Percentiles rank a stretch among this genome's conserved stretches.
Evolutionary conservation across 2,888 invertebrate genomes (phyloP).

Genomic region (Muschampia plurimacula): DNA sequence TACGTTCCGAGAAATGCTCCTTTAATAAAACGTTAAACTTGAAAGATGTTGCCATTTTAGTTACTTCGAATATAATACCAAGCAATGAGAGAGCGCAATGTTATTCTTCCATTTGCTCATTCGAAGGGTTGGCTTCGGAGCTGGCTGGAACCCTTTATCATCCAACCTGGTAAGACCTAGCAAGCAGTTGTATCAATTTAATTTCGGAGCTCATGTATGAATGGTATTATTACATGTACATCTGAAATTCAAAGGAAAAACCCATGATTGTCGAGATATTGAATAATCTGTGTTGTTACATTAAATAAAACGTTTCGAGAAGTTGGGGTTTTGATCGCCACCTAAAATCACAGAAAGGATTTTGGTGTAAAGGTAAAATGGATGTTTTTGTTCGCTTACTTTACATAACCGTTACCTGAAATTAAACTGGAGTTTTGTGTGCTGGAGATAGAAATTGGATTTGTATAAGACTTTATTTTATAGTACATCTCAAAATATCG

Average conservation of each 20-base stretch:
- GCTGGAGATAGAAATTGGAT: neutral
- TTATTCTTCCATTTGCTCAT: slow-evolving; percentile 28
- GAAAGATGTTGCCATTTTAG: slow-evolving; percentile 22
- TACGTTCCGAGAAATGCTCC: neutral
- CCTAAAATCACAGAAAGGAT: neutral
- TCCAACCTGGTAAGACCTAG: neutral
- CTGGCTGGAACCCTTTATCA: neutral
- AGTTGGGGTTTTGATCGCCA: neutral
- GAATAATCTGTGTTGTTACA: slow-evolving; percentile 19
- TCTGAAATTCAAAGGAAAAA: slow-evolving; percentile 4
- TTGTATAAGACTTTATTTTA: too few relatives aligned
- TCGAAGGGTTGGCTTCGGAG: slow-evolving; percentile 12
- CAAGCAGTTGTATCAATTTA: neutral
- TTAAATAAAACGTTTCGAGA: slow-evolving; percentile 6
- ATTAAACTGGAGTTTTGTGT: neutral
- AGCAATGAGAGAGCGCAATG: slow-evolving; percentile 17
- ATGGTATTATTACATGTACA: neutral
- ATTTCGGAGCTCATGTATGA: neutral
- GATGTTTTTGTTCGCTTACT: neutral
- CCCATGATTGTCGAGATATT: slow-evolving; percentile 19
- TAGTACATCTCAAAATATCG: too few relatives aligned
- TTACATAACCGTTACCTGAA: neutral
- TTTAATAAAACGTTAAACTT: slow-evolving; percentile 9
- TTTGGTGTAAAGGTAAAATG: neutral
- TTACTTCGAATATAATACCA: slow-evolving; percentile 6